Evolutionary conservation across 1,140 invertebrate species (phyloP).

Genomic region (Mycetomoellerius zeteki): DNA sequence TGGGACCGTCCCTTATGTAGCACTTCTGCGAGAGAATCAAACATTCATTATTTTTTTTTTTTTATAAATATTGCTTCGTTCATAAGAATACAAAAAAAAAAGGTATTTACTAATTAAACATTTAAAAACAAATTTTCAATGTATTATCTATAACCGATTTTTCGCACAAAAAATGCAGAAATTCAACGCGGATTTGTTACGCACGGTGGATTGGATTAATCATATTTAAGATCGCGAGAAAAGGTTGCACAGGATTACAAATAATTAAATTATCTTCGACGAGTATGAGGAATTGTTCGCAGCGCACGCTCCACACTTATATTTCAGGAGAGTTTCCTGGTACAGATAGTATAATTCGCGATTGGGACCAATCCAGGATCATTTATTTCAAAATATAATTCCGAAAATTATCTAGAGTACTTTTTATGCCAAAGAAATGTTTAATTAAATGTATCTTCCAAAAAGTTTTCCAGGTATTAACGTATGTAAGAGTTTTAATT

Average conservation of each 20-base stretch:
- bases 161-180: neutral
- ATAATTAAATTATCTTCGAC: conserved; percentile 70
- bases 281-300: conserved; percentile 83
- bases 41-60: conserved; percentile 44
- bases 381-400: conserved; percentile 20
- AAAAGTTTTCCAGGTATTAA: neutral
- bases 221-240: conserved; percentile 10
- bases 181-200: neutral
- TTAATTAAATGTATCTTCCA: neutral
- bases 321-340: conserved; percentile 65
- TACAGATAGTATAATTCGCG: neutral
- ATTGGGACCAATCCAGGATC: conserved; percentile 43
- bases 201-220: neutral
- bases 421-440: neutral
- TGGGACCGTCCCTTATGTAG: conserved; percentile 37
- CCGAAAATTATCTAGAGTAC: neutral
- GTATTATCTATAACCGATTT: neutral
- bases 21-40: conserved; percentile 52
- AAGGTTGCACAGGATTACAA: neutral
- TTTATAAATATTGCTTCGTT: conserved; percentile 43
- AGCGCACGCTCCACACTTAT: conserved; percentile 79
- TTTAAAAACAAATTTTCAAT: neutral
- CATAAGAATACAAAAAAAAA: neutral
- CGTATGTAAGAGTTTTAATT: neutral
- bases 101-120: conserved; percentile 16